Conservation (phyloP, 2,797 vertebrate genomes). For the Steatocranus sp. region DNA sequence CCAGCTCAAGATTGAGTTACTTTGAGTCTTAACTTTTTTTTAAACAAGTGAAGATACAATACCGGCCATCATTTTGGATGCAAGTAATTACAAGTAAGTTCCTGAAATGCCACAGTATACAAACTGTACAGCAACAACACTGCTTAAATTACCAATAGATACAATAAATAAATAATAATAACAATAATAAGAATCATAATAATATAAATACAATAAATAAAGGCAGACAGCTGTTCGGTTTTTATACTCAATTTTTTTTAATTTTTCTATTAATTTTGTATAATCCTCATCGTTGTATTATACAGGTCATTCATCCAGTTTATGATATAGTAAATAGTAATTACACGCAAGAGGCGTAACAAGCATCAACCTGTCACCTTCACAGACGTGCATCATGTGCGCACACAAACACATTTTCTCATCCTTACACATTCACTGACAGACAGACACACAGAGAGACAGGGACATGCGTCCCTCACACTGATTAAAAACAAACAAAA, state of each 20-base stretch:
- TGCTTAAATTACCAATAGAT: background rate
- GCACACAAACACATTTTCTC: slow-evolving; percentile 7
- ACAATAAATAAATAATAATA: background rate
- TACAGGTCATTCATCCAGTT: slow-evolving; percentile 78
- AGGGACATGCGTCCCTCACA: too few species aligned
- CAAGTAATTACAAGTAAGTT: background rate
- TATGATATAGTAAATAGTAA: slow-evolving; percentile 75
- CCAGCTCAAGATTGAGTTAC: background rate
- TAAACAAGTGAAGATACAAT: background rate
- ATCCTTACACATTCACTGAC: background rate
- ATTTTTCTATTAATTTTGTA: slow-evolving; percentile 76
- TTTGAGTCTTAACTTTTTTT: background rate
- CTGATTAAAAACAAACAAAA: slow-evolving; percentile 57
- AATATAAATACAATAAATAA: background rate
- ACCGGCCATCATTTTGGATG: rapidly evolving
- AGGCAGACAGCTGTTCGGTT: background rate
- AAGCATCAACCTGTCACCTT: slow-evolving; percentile 49
- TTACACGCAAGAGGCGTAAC: slow-evolving; percentile 67
- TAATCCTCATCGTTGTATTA: slow-evolving; percentile 71
- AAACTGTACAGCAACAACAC: background rate
- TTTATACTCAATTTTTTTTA: slow-evolving; percentile 56
- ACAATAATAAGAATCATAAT: background rate
- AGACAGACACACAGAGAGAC: background rate
- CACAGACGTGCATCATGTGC: slow-evolving; percentile 63
- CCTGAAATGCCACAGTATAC: background rate